These are phyloP conservation scores for Mus spretus DNA, from an alignment of 2,797 vertebrate genomes.

Conservation along the genomic window DNA sequence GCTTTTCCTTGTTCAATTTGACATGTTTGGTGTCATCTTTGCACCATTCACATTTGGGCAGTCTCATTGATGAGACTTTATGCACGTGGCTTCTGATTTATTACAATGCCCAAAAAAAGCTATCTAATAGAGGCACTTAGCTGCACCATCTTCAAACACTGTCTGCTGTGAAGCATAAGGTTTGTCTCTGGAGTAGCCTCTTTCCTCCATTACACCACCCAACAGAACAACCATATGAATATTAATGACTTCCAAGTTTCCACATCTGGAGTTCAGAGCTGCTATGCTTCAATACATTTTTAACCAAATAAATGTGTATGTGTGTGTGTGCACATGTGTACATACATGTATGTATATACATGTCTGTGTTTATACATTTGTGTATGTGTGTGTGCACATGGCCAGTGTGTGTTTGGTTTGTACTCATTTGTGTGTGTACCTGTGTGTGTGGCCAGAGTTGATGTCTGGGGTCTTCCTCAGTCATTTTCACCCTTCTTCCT, in stretches of 20 bases:
- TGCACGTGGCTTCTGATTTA: neutral
- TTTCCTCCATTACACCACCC: neutral
- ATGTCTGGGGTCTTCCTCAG: neutral
- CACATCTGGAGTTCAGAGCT: neutral
- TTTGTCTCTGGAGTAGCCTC: neutral
- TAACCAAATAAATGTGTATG: neutral
- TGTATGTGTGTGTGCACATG: neutral
- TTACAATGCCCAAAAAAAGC: neutral
- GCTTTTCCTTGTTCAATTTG: neutral
- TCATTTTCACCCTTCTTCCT: neutral
- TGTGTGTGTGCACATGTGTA: neutral
- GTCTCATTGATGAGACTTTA: neutral
- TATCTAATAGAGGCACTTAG: neutral
- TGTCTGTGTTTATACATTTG: accelerated
- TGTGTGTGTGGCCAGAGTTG: neutral
- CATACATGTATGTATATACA: too few species aligned
- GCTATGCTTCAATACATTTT: neutral
- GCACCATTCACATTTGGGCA: neutral
- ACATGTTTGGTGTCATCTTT: neutral
- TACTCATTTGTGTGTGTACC: too few species aligned
- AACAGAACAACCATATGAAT: neutral
- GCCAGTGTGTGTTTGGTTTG: neutral
- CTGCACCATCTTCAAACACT: neutral
- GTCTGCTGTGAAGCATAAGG: neutral
- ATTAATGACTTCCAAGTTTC: neutral